A percentile compares a stretch with the other conserved stretches of the same genome.
Evolutionary conservation across 1,140 invertebrate genomes (phyloP).

Genomic region (Ectropis grisescens): DNA sequence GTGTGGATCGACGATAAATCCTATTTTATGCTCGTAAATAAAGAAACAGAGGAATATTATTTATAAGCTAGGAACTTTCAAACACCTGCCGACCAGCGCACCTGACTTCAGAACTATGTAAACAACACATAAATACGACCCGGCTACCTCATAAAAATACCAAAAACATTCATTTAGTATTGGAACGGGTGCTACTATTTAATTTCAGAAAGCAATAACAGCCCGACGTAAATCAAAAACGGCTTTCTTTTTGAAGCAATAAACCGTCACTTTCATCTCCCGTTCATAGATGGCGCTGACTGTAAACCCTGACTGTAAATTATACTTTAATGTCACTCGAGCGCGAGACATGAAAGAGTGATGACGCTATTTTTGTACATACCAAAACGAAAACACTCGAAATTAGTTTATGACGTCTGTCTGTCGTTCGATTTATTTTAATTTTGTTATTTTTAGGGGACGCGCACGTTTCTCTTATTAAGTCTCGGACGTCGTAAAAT

Average conservation of each 20-base stretch:
- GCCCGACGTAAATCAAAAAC: slow-evolving; percentile 37
- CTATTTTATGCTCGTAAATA: background rate
- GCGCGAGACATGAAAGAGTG: slow-evolving; percentile 61
- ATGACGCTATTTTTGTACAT: slow-evolving; percentile 58
- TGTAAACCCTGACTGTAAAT: slow-evolving; percentile 41
- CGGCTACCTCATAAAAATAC: slow-evolving; percentile 6
- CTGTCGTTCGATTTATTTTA: slow-evolving; percentile 69
- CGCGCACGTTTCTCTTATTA: slow-evolving; percentile 48
- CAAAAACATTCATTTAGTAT: slow-evolving; percentile 12
- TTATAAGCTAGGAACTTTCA: background rate
- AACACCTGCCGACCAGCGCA: slow-evolving; percentile 7
- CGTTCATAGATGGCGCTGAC: slow-evolving; percentile 43
- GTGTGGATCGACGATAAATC: too few species aligned
- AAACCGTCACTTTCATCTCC: slow-evolving; percentile 38
- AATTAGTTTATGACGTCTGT: slow-evolving; percentile 69
- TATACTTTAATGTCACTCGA: slow-evolving; percentile 57
- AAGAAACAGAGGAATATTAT: background rate
- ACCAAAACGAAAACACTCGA: slow-evolving; percentile 65
- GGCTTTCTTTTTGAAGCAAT: slow-evolving; percentile 33
- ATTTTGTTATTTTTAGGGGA: slow-evolving; percentile 61
- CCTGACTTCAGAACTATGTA: slow-evolving; percentile 11
- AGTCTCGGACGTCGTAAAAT: slow-evolving; percentile 40
- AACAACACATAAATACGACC: slow-evolving; percentile 4
- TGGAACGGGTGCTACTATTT: slow-evolving; percentile 19
- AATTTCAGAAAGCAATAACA: slow-evolving; percentile 27